Percentiles rank a stretch among this genome's conserved stretches.
Conservation (phyloP, 2,888 invertebrate species). For the Autographa gamma region DNA sequence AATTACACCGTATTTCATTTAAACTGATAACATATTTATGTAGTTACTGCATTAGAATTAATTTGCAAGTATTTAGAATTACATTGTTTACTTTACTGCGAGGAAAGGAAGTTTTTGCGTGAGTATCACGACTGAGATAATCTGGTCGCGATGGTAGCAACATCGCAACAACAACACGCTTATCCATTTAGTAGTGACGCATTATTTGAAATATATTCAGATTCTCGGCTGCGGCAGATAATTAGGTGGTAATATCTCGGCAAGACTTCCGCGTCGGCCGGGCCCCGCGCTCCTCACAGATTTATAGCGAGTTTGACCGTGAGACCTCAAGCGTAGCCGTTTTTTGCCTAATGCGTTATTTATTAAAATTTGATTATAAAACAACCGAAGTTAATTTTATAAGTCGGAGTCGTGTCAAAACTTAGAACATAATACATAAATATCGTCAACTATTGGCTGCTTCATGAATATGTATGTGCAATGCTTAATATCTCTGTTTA, state of each 20-base stretch:
- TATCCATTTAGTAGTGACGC: constrained; percentile 63
- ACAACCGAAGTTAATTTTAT: constrained; percentile 78
- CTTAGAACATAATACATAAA: constrained; percentile 75
- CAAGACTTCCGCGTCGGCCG: constrained; percentile 74
- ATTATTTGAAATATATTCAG: constrained; percentile 68
- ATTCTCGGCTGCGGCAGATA: constrained; percentile 70
- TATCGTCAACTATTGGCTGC: constrained; percentile 69
- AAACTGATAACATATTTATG: not conserved
- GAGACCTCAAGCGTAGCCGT: constrained; percentile 84
- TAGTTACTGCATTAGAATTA: not conserved
- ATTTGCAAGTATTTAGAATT: not conserved
- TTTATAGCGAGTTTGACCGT: constrained; percentile 87
- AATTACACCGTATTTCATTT: constrained; percentile 1
- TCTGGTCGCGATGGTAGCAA: constrained; percentile 29
- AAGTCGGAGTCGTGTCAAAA: constrained; percentile 76
- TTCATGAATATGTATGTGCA: constrained; percentile 76
- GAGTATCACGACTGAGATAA: constrained; percentile 23
- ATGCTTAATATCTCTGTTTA: constrained; percentile 66
- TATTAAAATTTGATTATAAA: constrained; percentile 86
- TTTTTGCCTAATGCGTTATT: constrained; percentile 87
- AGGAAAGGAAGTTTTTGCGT: constrained; percentile 12
- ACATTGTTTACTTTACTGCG: not conserved
- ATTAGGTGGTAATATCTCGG: constrained; percentile 74
- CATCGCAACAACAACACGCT: constrained; percentile 51
- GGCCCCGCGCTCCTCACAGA: constrained; percentile 76